Evolutionary conservation across 2,888 invertebrate species (phyloP), one percentile per base, ranked within the genome.

Genomic region (Trachelus iudaicus): DNA sequence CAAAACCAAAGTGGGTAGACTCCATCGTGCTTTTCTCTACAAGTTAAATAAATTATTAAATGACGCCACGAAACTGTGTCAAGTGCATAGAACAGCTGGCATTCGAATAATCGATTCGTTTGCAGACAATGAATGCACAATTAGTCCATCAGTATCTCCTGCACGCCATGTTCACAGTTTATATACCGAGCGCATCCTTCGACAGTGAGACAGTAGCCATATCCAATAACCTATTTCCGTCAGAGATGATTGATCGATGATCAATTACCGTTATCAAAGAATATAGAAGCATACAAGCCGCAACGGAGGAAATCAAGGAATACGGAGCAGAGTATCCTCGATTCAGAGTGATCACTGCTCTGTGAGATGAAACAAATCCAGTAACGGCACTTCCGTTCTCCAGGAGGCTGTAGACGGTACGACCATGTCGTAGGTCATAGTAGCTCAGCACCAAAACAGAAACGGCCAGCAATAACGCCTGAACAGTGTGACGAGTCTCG

Each of bases 11-110:
- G 85, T 82, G 34, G 89, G 89, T 9, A 89, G 80, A 82, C 88
- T 89, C 88, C 88, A 89, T 9, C 81, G 77, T 73, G 88, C 84
- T 56, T 79, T 85, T 76, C 84, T 85, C 89, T 89, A 56, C 35
- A 35, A 13, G 23, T 23, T 56, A 56, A 56, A 56, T 56, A 56
- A 56, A 56, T 56, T 56, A 56, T 40, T 15, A 56, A 56, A 56
- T 23, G 2, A 23, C 56, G 23, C 23, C 9, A 56, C 6, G 56
- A 56, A 56, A 56, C 23, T 9, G 56, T 56, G 56, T 23, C 56
- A 56, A 56, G 56, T 9, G 23, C 9, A 56, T 23, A 6, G 23
- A 9, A 56, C 56, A 56, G 15, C 23, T 56, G 56, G 23, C 23
- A 23, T 56, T 56, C 56, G 56, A 56, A 56, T 56, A 56, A 56